Evolutionary conservation across 2,797 vertebrate species (phyloP), one percentile per base, ranked within the genome.

Genomic region (Martes flavigula): DNA sequence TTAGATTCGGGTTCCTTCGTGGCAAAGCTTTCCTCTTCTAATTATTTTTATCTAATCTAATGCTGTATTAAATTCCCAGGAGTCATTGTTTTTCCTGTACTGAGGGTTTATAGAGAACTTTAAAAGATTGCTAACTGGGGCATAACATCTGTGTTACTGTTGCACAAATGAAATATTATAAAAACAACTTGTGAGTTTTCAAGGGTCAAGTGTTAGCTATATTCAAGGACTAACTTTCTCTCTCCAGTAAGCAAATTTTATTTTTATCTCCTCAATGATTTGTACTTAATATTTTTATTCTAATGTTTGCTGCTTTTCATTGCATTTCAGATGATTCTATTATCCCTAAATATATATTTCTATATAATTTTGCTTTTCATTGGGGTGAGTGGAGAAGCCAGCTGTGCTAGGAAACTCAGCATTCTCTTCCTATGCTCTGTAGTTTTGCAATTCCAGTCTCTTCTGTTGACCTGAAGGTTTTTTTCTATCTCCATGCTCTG

Each of bases 11-110:
- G 87, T n/a, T 54, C 56, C 90, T 93, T 88, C 38, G n/a, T 27
- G n/a, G 46, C 9, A 1, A 48, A 17, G 11, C 46, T 66, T 87
- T 90, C 60, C 18, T 62, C 64, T n/a, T 90, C 77, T 95, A 87
- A 94, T 96, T 90, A 84, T 68, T 97, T 96, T 92, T 81, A 64
- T 93, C 83, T 87, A 90, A 82, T 96, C 51, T 79, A 78, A 73
- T 90, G n/a, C 60, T 62, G 88, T 75, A 78, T 73, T 75, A 51
- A 87, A 72, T 62, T 97, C 68, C 68, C 85, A 72, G 46, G 38
- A 87, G 62, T 51, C 48, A 27, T 2, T 23, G 30, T 72, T 84
- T 68, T 75, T 90, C 32, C 4, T 43, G 21, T 51, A 23, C 46
- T 21, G n/a, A 77, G 18, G 75, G 10, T 46, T 66, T 68, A 48